Evolutionary conservation across 2,113 vertebrate species (phyloP).

Genomic region (Cryptotis parvus): DNA sequence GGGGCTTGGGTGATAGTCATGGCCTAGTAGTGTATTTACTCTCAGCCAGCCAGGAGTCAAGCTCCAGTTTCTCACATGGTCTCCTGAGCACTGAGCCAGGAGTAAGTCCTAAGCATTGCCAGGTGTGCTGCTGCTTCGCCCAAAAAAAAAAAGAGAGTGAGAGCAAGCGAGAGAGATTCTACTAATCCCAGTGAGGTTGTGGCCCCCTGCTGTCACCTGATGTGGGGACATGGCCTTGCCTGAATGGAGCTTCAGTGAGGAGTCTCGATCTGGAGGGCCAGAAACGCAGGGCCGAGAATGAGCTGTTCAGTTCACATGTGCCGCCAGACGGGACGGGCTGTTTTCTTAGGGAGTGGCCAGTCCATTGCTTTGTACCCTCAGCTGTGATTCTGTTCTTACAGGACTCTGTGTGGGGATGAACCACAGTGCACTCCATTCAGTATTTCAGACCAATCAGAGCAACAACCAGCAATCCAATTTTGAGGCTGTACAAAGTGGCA

Average conservation of each 20-base stretch:
- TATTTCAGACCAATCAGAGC: constrained; percentile 95
- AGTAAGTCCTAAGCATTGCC: no score
- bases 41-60: no score
- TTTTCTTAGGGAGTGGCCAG: not conserved
- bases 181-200: not conserved
- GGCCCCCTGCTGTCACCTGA: not conserved
- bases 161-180: no score
- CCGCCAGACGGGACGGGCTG: no score
- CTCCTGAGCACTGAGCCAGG: no score
- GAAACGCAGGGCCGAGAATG: not conserved
- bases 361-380: not conserved
- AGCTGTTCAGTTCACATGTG: no score
- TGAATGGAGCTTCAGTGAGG: not conserved
- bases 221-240: not conserved
- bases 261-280: not conserved
- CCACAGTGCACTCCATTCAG: constrained; percentile 92
- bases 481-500: constrained; percentile 96
- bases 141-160: no score
- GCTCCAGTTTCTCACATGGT: no score
- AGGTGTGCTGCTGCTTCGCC: no score
- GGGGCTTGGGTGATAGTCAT: no score
- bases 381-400: constrained; percentile 73
- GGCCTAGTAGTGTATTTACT: no score
- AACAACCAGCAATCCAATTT: constrained; percentile 95
- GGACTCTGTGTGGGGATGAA: constrained; percentile 96